phyloP scores from a whole-genome alignment of 2,113 vertebrate genomes.

The Callipepla californica region DNA sequence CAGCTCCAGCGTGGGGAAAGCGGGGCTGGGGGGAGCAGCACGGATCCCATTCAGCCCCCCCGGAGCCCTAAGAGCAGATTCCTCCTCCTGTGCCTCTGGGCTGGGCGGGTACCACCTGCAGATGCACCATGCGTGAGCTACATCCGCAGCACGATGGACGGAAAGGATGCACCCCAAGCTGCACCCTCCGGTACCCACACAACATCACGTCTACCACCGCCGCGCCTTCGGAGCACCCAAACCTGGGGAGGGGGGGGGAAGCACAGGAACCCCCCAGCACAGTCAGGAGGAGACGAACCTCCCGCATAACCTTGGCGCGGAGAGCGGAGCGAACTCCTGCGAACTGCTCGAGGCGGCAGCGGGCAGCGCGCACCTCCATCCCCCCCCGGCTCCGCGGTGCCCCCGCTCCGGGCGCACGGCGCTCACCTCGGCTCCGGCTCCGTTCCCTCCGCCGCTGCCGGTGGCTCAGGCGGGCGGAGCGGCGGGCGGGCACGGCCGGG shows the following conservation, averaged over 20 bases:
- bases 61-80: background rate
- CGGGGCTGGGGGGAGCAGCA: background rate
- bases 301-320: background rate
- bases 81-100: background rate
- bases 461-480: background rate
- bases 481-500: background rate
- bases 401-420: too few relatives aligned
- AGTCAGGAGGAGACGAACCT: background rate
- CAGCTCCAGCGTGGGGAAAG: background rate
- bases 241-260: background rate
- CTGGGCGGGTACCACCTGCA: rapidly evolving
- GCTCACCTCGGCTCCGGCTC: constrained; percentile 32
- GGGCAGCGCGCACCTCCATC: background rate
- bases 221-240: background rate
- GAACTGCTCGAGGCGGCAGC: background rate
- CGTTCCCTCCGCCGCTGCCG: background rate
- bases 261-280: background rate
- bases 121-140: rapidly evolving
- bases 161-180: background rate
- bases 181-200: background rate
- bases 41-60: rapidly evolving
- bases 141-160: background rate
- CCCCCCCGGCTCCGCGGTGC: too few relatives aligned
- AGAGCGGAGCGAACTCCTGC: background rate
- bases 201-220: too few relatives aligned